Evolutionary conservation across 2,888 invertebrate genomes (phyloP), one percentile per base, ranked within the genome.

Genomic region (Chloroclysta siterata): DNA sequence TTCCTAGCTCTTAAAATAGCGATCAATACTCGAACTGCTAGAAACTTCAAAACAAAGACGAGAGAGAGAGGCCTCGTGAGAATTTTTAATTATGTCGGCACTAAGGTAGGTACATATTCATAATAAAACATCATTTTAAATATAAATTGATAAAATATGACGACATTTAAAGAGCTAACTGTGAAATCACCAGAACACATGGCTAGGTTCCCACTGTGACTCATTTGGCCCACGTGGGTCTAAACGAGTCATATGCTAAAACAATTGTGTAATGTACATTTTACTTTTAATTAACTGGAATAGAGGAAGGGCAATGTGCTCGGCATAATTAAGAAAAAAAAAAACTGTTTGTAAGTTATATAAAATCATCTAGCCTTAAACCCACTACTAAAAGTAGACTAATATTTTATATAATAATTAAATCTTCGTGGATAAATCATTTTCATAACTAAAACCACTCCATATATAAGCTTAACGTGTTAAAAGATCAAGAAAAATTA

Each of bases 161-260:
- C 17, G 17, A 46, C 46, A 46, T 17, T 42, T 2, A 17, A 5
- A 46, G 15, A 46, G 10, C 46, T 17, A 17, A 17, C 46, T 17
- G 4, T 46, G 22, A 53, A 28, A 53, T 41, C 41, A 53, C 14
- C 53, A 41, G 13, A 53, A 17, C 65, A 65, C 54, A 59, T 61
- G 54, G 41, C 58, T 58, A 61, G 51, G 46, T 63, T 66, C 60
- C 53, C 62, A 58, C 15, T 39, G 48, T 65, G 65, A 69, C 57
- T 63, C 65, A 69, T 42, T 54, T 17, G 51, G 33, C 53, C 48
- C 57, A 63, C 58, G 63, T 63, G 58, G 39, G 42, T 6, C 47
- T 39, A 42, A 56, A 51, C 56, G 17, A 47, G 42, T 53, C 60
- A 60, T 62, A 61, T 64, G 64, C 53, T 55, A 54, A 61, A 55